These are phyloP conservation scores for Micropoecilia bifurca DNA, from an alignment of 2,797 vertebrate genomes.

Conservation along the genomic window DNA sequence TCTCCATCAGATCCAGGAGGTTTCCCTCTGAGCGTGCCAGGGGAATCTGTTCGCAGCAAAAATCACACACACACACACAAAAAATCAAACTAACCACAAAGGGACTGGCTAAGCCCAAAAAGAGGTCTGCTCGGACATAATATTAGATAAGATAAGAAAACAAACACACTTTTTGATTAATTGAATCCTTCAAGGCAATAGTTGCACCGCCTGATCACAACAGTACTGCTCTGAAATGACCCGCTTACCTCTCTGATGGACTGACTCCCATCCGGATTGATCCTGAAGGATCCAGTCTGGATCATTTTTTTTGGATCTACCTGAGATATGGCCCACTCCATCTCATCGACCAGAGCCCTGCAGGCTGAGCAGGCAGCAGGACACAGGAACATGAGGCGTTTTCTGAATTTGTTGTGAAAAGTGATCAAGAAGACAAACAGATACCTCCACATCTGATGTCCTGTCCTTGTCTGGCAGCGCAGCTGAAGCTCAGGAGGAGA, in stretches of 20 bases:
- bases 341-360: conserved; percentile 94
- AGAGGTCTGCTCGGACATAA: not conserved
- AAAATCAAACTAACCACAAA: not conserved
- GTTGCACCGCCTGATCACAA: not conserved
- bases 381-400: not conserved
- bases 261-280: conserved; percentile 97
- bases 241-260: conserved; percentile 90
- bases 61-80: not conserved
- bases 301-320: conserved; percentile 94
- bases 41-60: conserved; percentile 82
- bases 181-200: not conserved
- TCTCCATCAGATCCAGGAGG: conserved; percentile 92
- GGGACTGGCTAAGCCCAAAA: too few species aligned
- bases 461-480: conserved; percentile 87
- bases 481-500: conserved; percentile 68
- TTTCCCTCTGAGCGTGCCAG: conserved; percentile 92
- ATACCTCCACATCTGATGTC: conserved; percentile 94
- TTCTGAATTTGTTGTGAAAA: not conserved
- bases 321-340: conserved; percentile 94
- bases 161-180: not conserved
- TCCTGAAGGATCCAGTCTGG: conserved; percentile 94
- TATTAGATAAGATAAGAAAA: not conserved
- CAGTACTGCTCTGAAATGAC: not conserved
- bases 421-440: not conserved
- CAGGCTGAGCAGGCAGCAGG: conserved; percentile 81